These are phyloP conservation scores for Stictonetta naevosa DNA, from an alignment of 2,113 vertebrate species.

Conservation along the genomic window DNA sequence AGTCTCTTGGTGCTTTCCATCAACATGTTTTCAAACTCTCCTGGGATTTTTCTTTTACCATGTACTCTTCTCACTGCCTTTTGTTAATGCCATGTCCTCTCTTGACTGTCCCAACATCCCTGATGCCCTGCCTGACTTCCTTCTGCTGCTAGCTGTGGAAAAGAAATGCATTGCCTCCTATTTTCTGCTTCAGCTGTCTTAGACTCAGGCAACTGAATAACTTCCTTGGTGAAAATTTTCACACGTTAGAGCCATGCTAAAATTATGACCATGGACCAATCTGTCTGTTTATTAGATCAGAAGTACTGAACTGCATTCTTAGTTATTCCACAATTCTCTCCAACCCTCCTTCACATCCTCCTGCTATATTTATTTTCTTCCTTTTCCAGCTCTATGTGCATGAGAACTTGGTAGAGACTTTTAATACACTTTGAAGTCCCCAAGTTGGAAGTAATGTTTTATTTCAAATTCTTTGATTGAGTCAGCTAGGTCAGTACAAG, in stretches of 20 bases:
- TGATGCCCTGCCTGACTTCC: not conserved
- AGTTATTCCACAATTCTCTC: not conserved
- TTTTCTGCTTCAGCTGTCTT: not conserved
- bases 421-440: not conserved
- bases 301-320: not conserved
- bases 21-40: not conserved
- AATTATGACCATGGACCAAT: not conserved
- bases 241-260: not conserved
- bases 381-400: not conserved
- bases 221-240: not conserved
- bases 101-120: not conserved
- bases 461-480: conserved; percentile 35
- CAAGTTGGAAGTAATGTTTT: not conserved
- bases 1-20: not conserved
- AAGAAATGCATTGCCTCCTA: not conserved
- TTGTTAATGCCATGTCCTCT: not conserved
- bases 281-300: not conserved
- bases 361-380: not conserved
- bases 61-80: not conserved
- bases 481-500: conserved; percentile 24
- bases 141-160: not conserved
- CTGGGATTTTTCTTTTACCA: not conserved
- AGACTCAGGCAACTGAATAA: not conserved
- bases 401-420: not conserved
- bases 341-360: not conserved